Evolutionary conservation across 1,140 invertebrate genomes (phyloP), one percentile per base, ranked within the genome.

Genomic region (Medauroidea extradentata): DNA sequence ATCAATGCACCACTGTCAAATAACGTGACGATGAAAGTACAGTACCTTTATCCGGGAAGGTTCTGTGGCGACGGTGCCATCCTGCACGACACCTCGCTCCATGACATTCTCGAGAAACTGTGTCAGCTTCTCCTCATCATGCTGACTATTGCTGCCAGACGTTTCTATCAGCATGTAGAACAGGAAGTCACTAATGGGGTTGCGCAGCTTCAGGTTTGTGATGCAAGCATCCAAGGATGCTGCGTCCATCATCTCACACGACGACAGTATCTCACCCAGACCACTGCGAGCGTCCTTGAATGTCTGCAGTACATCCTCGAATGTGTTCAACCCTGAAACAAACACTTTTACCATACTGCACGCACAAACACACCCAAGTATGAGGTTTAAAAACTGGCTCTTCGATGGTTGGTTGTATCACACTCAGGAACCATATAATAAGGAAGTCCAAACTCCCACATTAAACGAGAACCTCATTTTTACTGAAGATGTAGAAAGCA

Each of bases 81-180:
- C 91, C 11, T 78, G 63, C 14, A 96, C 86, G 3, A 88, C 73
- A 9, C 84, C 84, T 14, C 81, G 73, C 1, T 79, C 76, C 81
- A 97, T 85, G 21, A 87, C 79, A 41, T 82, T 77, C 59, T 89
- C 83, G 0, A 98, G 73, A 68, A 98, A 96, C 1, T 72, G 69
- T 59, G 80, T 84, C 9, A 98, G 72, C 73, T 98, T 98, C 69
- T 93, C 92, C 69, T 88, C 84, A 73, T 97, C 93, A 71, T 97
- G 94, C 0, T 68, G 66, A 39, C 79, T 77, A 67, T 91, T 84
- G 61, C 91, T 93, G 7, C 93, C 93, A 16, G 91, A 88, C 0
- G 93, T 92, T 77, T 99, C 95, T 51, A 98, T 83, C 0, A 99
- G 69, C 67, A 96, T 86, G 70, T 98, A 97, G 75, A 96, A 97